phyloP scores from a whole-genome alignment of 2,113 vertebrate genomes.

The Aramus guarauna region DNA sequence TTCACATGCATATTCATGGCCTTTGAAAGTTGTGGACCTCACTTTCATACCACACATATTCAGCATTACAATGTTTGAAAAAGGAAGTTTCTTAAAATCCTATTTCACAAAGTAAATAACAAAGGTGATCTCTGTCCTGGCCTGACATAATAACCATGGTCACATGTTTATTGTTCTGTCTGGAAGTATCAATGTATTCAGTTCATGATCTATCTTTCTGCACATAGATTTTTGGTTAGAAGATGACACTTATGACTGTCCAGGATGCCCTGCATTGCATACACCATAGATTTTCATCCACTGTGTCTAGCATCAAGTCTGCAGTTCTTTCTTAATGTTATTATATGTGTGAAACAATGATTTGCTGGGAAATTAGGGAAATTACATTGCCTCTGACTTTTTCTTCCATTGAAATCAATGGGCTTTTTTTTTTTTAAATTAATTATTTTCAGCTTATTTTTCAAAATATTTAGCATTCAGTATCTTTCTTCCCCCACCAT shows the following conservation, averaged over 20 bases:
- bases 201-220: neutral
- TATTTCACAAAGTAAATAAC: neutral
- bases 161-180: neutral
- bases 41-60: neutral
- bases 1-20: neutral
- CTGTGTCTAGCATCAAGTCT: neutral
- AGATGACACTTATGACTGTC: neutral
- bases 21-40: neutral
- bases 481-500: rapidly evolving
- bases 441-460: neutral
- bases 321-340: neutral
- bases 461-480: neutral
- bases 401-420: neutral
- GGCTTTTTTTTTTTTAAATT: neutral
- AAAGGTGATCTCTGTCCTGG: neutral
- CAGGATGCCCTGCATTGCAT: neutral
- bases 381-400: neutral
- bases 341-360: neutral
- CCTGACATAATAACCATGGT: neutral
- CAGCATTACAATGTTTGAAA: neutral
- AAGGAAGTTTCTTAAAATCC: neutral
- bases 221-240: neutral
- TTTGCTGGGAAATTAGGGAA: neutral
- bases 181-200: neutral
- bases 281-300: neutral